Evolutionary conservation across 1,140 invertebrate species (phyloP), one percentile per base, ranked within the genome.

Genomic region (Trypoxylus dichotomus): DNA sequence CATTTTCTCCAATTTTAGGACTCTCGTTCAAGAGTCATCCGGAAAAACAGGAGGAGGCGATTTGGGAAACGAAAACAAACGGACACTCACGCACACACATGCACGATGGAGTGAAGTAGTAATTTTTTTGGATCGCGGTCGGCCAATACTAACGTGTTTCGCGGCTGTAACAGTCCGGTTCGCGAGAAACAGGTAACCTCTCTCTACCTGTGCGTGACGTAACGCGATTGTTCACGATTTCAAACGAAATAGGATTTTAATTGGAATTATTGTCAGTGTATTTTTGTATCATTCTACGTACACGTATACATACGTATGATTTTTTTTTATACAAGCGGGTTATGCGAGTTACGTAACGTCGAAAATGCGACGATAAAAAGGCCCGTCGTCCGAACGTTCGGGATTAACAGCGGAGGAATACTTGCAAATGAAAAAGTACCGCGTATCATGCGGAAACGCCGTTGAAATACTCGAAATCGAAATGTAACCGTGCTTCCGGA

Each of bases 141-240:
- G 63, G 29, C 63, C 63, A 32, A 27, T 71, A 71, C 63, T 71
- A 71, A 71, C 63, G 13, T 71, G 63, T 71, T 71, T 71, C 63
- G 63, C 63, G 63, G 24, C 15, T 15, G 29, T 32, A 54, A 54
- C 47, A 54, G 47, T 54, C 47, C 47, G 47, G 63, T 71, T 32
- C 63, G 63, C 24, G 24, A 15, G 63, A 10, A 32, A 71, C 63
- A 71, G 63, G 63, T 71, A 71, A 71, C 63, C 63, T 71, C 24
- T 32, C 63, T 71, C 25, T 71, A 54, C 47, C 47, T 54, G 47
- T 54, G 19, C 47, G 63, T 71, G 63, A 71, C 63, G 63, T 71
- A 71, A 71, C 63, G 63, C 63, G 63, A 71, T 71, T 71, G 63
- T 71, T 71, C 63, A 71, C 63, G 63, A 71, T 71, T 71, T 71